Percentiles rank a stretch among this genome's conserved stretches.
Conservation (phyloP, 2,888 invertebrate genomes). For the Leptura quadrifasciata region DNA sequence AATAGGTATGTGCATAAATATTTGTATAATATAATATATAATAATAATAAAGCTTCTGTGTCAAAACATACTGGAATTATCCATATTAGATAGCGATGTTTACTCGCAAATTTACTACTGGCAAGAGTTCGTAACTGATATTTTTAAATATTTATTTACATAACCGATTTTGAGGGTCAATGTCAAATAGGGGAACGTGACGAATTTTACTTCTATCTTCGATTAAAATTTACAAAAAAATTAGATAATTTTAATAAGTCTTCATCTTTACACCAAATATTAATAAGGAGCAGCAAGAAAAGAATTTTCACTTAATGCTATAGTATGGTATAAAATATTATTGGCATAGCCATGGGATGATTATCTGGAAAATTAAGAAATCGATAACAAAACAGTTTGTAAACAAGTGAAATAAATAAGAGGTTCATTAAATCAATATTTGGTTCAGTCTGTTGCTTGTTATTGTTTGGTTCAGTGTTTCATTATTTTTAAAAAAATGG, state of each 20-base stretch:
- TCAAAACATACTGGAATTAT: background rate
- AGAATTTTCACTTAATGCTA: no score
- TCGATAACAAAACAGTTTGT: conserved; percentile 17
- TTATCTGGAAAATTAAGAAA: conserved; percentile 32
- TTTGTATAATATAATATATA: background rate
- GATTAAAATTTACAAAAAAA: background rate
- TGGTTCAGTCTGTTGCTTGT: conserved; percentile 21
- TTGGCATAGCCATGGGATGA: background rate
- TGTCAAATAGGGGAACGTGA: conserved; percentile 15
- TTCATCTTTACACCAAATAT: background rate
- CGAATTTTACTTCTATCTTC: background rate
- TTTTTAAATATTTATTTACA: conserved; percentile 15
- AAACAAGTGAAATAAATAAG: conserved; percentile 29
- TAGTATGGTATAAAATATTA: no score
- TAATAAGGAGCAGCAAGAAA: no score
- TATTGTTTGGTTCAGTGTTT: conserved; percentile 22
- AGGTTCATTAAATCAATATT: conserved; percentile 5
- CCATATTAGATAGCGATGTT: background rate
- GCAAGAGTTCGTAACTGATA: background rate
- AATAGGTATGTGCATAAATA: background rate
- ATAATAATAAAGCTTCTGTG: background rate
- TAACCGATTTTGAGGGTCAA: conserved; percentile 21
- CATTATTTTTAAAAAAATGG: background rate
- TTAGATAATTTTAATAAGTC: background rate
- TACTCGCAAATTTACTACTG: background rate